Evolutionary conservation across 2,113 vertebrate species (phyloP).

Genomic region (Catharus bicknelli): DNA sequence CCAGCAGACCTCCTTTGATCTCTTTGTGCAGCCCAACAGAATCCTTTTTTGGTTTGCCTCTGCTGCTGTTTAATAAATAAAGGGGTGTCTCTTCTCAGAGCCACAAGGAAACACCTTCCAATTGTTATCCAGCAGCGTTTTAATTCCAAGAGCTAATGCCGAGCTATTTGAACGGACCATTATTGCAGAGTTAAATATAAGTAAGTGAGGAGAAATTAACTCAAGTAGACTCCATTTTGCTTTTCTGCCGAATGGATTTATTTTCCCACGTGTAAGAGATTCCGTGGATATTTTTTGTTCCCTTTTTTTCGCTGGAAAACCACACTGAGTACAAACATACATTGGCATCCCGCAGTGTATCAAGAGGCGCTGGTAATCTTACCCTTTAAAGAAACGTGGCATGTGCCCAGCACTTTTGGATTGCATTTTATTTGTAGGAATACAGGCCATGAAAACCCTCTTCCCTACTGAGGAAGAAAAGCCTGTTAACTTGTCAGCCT

Average conservation of each 20-base stretch:
- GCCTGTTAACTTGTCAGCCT: slow-evolving; percentile 59
- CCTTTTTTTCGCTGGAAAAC: neutral
- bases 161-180: neutral
- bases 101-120: neutral
- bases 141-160: neutral
- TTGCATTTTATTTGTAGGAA: slow-evolving; percentile 36
- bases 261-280: neutral
- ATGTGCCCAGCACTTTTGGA: slow-evolving; percentile 32
- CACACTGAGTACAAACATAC: slow-evolving; percentile 15
- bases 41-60: neutral
- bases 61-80: neutral
- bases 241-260: neutral
- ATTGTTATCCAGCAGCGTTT: slow-evolving; percentile 3
- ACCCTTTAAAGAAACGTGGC: slow-evolving; percentile 19
- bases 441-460: slow-evolving; percentile 2
- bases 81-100: neutral
- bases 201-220: slow-evolving; percentile 10
- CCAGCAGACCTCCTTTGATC: neutral
- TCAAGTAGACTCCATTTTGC: slow-evolving; percentile 5
- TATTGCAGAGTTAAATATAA: slow-evolving; percentile 19
- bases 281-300: neutral
- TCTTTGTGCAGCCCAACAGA: neutral
- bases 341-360: neutral
- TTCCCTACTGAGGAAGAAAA: slow-evolving; percentile 27
- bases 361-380: slow-evolving; percentile 38